Conservation (phyloP, 2,888 invertebrate genomes). For the Geotrupes spiniger region DNA sequence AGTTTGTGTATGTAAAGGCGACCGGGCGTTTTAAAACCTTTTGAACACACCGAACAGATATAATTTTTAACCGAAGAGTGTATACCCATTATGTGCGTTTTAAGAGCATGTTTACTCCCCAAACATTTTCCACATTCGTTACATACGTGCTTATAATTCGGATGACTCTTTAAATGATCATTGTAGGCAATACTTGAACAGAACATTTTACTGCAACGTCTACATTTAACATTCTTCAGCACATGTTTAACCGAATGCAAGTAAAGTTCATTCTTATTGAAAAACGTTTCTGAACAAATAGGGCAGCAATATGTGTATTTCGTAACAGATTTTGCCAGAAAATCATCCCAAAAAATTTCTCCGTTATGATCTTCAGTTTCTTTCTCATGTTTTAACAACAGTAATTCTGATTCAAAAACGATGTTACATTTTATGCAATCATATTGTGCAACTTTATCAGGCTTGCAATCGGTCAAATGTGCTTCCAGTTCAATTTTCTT, state of each 20-base stretch:
- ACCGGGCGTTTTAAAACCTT: slow-evolving; percentile 31
- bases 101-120: slow-evolving; percentile 31
- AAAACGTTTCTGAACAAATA: slow-evolving; percentile 33
- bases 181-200: slow-evolving; percentile 26
- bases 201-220: slow-evolving; percentile 28
- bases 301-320: slow-evolving; percentile 32
- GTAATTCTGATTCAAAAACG: slow-evolving; percentile 25
- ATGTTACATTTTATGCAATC: slow-evolving; percentile 24
- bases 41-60: slow-evolving; percentile 32
- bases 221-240: slow-evolving; percentile 28
- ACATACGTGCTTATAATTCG: slow-evolving; percentile 29
- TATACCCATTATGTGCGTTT: slow-evolving; percentile 31
- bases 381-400: slow-evolving; percentile 23
- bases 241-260: slow-evolving; percentile 30
- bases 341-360: slow-evolving; percentile 24
- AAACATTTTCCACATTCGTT: slow-evolving; percentile 34
- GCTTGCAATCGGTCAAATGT: slow-evolving; percentile 24
- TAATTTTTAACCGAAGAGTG: slow-evolving; percentile 31
- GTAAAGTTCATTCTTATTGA: slow-evolving; percentile 26
- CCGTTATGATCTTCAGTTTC: slow-evolving; percentile 1
- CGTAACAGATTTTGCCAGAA: slow-evolving; percentile 10
- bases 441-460: slow-evolving; percentile 15
- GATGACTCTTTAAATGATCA: slow-evolving; percentile 27
- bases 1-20: slow-evolving; percentile 30
- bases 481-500: slow-evolving; percentile 26